phyloP scores from a whole-genome alignment of 2,797 vertebrate species.

The Betta splendens region DNA sequence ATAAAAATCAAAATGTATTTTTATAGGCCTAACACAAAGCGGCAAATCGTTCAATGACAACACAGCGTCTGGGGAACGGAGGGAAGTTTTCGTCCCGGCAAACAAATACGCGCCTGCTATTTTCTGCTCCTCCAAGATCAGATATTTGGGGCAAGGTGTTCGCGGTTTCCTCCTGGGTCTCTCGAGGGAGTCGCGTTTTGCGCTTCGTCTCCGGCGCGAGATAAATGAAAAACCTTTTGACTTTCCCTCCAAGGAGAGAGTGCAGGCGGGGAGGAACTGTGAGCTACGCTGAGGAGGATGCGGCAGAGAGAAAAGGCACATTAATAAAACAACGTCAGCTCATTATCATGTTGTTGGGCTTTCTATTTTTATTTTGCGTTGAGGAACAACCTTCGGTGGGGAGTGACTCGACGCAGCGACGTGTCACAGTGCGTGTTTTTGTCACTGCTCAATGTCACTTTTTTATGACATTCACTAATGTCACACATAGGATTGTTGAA shows the following conservation, averaged over 20 bases:
- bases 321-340: slow-evolving; percentile 76
- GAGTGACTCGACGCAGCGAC: slow-evolving; percentile 61
- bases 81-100: slow-evolving; percentile 73
- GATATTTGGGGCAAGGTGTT: slow-evolving; percentile 85
- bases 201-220: slow-evolving; percentile 77
- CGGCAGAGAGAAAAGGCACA: slow-evolving; percentile 53
- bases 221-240: slow-evolving; percentile 83
- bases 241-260: slow-evolving; percentile 79
- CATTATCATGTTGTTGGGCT: slow-evolving; percentile 65
- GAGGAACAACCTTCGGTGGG: slow-evolving; percentile 58
- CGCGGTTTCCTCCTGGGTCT: slow-evolving; percentile 76
- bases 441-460: slow-evolving; percentile 73
- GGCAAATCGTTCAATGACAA: slow-evolving; percentile 78
- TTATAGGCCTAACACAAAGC: slow-evolving; percentile 66
- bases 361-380: slow-evolving; percentile 71
- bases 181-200: slow-evolving; percentile 75
- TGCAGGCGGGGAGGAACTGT: slow-evolving; percentile 64
- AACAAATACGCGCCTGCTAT: slow-evolving; percentile 82
- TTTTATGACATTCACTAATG: slow-evolving; percentile 61
- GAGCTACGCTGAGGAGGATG: slow-evolving; percentile 70
- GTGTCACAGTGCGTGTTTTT: slow-evolving; percentile 58
- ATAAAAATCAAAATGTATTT: slow-evolving; percentile 77
- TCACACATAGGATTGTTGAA: slow-evolving; percentile 62
- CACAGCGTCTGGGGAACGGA: slow-evolving; percentile 67
- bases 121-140: slow-evolving; percentile 80